These are phyloP conservation scores for Neocrepidodera transversa DNA, from an alignment of 2,888 invertebrate genomes.

Conservation along the genomic window DNA sequence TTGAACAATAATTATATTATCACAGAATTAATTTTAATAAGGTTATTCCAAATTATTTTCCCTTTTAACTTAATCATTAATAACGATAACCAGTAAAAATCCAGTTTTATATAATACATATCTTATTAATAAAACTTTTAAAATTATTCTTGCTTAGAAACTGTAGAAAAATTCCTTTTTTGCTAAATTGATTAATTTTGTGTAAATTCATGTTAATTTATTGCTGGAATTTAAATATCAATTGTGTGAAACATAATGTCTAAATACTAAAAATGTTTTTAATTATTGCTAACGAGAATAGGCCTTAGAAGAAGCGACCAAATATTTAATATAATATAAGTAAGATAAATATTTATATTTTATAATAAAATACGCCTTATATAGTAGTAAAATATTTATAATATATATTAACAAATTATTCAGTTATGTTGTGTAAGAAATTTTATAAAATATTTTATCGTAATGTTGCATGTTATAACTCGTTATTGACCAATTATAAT, in stretches of 20 bases:
- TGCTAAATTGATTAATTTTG: too few species aligned
- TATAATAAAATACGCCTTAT: conserved; percentile 56
- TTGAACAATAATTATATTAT: too few species aligned
- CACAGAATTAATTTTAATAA: too few species aligned
- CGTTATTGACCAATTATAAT: conserved; percentile 45
- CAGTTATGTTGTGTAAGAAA: conserved; percentile 46
- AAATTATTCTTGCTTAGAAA: too few species aligned
- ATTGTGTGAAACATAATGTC: conserved; percentile 31
- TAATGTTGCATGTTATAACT: conserved; percentile 43
- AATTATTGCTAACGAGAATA: conserved; percentile 40
- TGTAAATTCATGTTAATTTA: conserved; percentile 12
- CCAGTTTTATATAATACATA: too few species aligned
- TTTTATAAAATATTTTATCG: conserved; percentile 46
- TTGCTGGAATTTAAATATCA: conserved; percentile 34
- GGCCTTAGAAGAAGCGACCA: conserved; percentile 54
- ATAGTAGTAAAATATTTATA: conserved; percentile 49
- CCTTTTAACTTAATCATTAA: too few species aligned
- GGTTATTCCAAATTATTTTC: too few species aligned
- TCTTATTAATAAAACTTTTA: too few species aligned
- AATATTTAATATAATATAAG: conserved; percentile 44
- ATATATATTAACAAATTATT: conserved; percentile 38
- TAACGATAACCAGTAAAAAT: too few species aligned
- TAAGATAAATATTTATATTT: conserved; percentile 45
- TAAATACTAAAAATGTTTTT: conserved; percentile 26
- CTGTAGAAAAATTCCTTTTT: too few species aligned